Evolutionary conservation across 2,113 vertebrate species (phyloP).

Genomic region (Chiloscyllium plagiosum): DNA sequence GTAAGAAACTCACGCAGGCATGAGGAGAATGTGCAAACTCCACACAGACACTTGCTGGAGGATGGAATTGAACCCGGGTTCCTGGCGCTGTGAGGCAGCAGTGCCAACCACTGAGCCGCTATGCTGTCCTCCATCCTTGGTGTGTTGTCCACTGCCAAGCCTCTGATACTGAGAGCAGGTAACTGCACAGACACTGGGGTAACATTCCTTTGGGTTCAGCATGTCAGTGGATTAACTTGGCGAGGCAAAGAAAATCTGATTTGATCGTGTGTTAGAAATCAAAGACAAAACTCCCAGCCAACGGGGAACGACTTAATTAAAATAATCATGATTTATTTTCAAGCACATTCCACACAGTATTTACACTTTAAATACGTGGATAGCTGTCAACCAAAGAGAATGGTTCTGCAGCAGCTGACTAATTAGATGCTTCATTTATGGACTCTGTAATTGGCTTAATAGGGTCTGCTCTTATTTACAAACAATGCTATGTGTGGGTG

Average conservation of each 20-base stretch:
- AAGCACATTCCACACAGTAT: not conserved
- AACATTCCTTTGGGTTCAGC: not conserved
- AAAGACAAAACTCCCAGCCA: not conserved
- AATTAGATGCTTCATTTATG: constrained; percentile 20
- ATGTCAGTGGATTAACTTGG: not conserved
- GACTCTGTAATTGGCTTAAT: constrained; percentile 11
- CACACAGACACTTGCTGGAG: too few relatives aligned
- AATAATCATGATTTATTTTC: not conserved
- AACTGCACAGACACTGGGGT: not conserved
- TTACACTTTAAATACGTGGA: not conserved
- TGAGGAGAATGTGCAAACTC: too few relatives aligned
- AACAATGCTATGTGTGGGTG: not conserved
- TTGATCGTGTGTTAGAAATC: not conserved
- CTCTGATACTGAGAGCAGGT: not conserved
- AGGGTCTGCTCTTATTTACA: constrained; percentile 28
- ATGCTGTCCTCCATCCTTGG: not conserved
- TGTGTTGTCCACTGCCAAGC: not conserved
- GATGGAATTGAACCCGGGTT: too few relatives aligned
- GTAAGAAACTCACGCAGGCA: too few relatives aligned
- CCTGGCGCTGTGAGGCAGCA: too few relatives aligned
- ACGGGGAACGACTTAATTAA: not conserved
- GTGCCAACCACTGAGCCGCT: too few relatives aligned
- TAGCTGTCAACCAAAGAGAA: constrained; percentile 12
- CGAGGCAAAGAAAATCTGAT: not conserved
- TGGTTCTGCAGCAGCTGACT: constrained; percentile 14